Evolutionary conservation across 2,888 invertebrate genomes (phyloP), one percentile per base, ranked within the genome.

Genomic region (Alviniconcha strummeri): DNA sequence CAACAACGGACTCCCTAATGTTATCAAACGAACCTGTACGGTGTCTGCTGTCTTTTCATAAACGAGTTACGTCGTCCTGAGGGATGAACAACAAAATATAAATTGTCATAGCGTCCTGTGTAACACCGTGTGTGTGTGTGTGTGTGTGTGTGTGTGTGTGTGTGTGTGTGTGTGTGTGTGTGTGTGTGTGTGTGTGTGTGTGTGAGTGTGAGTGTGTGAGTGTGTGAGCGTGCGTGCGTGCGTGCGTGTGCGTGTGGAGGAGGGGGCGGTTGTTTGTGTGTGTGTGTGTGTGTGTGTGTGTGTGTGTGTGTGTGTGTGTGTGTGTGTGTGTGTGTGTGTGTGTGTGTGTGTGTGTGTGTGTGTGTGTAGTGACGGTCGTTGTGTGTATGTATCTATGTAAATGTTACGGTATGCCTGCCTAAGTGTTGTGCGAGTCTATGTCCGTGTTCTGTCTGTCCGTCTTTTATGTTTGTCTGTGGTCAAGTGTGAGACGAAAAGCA

Each of bases 171-270:
- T 55, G 76, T 76, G 55, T 72, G 72, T 72, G 72, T 72, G 72
- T 72, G 72, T 72, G 72, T 72, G 72, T 72, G 72, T 76, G 76
- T 55, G 55, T 57, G 76, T 76, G 76, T 76, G 76, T 76, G 56
- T 55, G 76, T 9, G 55, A 8, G 76, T 55, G 76, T 55, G 76
- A 7, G 76, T 15, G 64, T 64, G 64, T 64, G 64, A 3, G 64
- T 64, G 64, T 64, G 15, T 64, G 15, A 3, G 15, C 4, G 15
- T 64, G 64, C 4, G 15, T 64, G 15, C 4, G 15, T 64, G 64
- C 17, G 74, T 17, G 74, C 13, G 74, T 55, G 74, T 6, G 17
- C 13, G n/a, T 15, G 64, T 64, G 64, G 60, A 60, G 7, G 60
- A 13, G 13, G 7, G 60, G 60, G 13, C 13, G 60, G 60, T 9